Conservation (phyloP, 2,113 vertebrate species). For the Lepisosteus oculatus region DNA sequence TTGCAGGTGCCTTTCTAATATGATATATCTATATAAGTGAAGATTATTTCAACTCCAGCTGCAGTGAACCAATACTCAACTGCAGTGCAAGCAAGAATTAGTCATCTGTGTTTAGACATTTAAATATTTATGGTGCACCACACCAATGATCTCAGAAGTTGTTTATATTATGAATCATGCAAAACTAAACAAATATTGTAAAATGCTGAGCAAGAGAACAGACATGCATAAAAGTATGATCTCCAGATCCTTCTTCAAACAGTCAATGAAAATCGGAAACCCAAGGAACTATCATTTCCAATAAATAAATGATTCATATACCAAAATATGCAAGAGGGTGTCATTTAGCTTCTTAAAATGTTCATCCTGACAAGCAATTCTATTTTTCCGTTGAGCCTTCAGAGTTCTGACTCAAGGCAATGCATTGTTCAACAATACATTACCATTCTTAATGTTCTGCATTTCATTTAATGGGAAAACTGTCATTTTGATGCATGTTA, state of each 20-base stretch:
- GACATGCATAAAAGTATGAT: neutral
- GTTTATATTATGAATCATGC: constrained; percentile 4
- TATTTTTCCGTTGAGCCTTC: neutral
- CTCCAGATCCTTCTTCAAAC: neutral
- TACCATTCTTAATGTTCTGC: constrained; percentile 7
- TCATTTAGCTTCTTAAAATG: neutral
- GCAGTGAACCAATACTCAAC: neutral
- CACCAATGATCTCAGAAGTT: neutral
- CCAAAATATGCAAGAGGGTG: neutral
- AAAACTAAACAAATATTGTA: constrained; percentile 12
- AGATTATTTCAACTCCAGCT: too few species aligned
- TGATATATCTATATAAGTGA: too few species aligned
- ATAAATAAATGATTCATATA: neutral
- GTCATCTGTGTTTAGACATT: neutral
- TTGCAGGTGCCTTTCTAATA: too few species aligned
- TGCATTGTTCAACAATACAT: constrained; percentile 13
- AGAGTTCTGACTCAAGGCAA: neutral
- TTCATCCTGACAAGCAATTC: neutral
- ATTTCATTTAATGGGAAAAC: constrained; percentile 19
- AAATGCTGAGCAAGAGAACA: neutral
- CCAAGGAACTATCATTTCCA: neutral
- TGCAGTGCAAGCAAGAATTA: constrained; percentile 14
- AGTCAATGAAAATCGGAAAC: neutral
- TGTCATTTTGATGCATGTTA: constrained; percentile 20
- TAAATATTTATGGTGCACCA: constrained; percentile 5